Evolutionary conservation across 2,888 invertebrate genomes (phyloP), one percentile per base, ranked within the genome.

Genomic region (Panopea generosa): DNA sequence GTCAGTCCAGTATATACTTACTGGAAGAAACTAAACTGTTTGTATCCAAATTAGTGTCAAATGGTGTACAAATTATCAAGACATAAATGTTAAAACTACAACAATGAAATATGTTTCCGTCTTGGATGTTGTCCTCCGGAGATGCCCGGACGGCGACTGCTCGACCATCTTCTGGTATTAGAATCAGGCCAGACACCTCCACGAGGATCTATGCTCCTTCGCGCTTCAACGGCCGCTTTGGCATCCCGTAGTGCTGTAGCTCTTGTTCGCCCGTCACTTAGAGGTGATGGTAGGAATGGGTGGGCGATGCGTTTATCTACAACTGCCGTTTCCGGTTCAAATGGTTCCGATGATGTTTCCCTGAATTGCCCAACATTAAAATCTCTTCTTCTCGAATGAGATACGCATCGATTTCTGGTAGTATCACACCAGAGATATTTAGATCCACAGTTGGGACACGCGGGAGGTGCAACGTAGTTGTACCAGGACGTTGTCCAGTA

Each of bases 361-460:
- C 27, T 24, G 4, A 27, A 26, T 6, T 43, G 18, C 3, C 56
- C 56, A 38, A 38, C 18, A 18, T 56, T 56, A 29, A 33, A 56
- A 18, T 56, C 56, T 29, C 33, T n/a, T 1, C 56, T 26, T 11
- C 56, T 29, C 18, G 56, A 56, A 18, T 63, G 60, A 22, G 76
- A 70, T 33, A 76, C 49, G 40, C 76, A 76, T 14, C 69, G 57
- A 20, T 66, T 53, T 20, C 29, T 49, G 7, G n/a, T 43, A 33
- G 52, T 24, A 38, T 76, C 71, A 66, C 75, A 76, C 27, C 61
- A 66, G 33, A 76, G 47, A 38, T 66, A 76, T 16, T 33, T 18
- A 2, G 75, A 76, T 0, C 75, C 75, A 47, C 75, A 76, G 24
- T 76, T 63, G 7, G 75, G 75, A 29, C 75, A 76, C 29, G 59